These are phyloP conservation scores for Agriopis marginaria DNA, from an alignment of 2,888 invertebrate genomes.

Conservation along the genomic window DNA sequence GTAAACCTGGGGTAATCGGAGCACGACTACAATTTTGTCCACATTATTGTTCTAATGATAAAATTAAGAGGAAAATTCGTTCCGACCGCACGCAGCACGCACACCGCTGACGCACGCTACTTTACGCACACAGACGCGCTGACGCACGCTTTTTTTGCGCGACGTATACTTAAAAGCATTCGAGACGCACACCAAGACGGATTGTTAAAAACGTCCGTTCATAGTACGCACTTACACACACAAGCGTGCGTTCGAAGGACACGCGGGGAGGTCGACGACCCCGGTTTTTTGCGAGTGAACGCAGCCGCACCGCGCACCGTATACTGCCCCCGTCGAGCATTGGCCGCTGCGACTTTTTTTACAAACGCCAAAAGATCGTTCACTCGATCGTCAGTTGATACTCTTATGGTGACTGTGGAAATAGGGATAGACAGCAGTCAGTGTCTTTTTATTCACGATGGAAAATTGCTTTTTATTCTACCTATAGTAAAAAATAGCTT, in stretches of 20 bases:
- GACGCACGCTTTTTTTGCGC: constrained; percentile 46
- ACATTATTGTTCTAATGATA: constrained; percentile 70
- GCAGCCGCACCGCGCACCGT: constrained; percentile 77
- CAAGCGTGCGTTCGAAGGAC: constrained; percentile 75
- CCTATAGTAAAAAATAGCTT: too few relatives aligned
- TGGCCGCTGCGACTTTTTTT: constrained; percentile 71
- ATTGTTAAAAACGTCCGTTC: constrained; percentile 62
- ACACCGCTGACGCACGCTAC: constrained; percentile 22
- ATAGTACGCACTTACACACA: constrained; percentile 70
- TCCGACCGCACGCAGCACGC: constrained; percentile 55
- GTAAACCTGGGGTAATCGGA: constrained; percentile 50
- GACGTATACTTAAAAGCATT: constrained; percentile 66
- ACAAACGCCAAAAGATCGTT: constrained; percentile 67
- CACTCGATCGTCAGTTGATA: constrained; percentile 59
- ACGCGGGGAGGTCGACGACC: constrained; percentile 80
- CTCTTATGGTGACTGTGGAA: constrained; percentile 68
- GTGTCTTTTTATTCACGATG: constrained; percentile 46
- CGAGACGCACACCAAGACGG: constrained; percentile 65
- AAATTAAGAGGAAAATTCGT: constrained; percentile 64
- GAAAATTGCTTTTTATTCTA: background rate
- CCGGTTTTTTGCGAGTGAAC: constrained; percentile 80
- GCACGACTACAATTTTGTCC: constrained; percentile 55
- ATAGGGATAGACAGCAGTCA: constrained; percentile 72
- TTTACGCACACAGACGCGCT: constrained; percentile 51
- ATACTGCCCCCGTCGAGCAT: constrained; percentile 75